These are phyloP conservation scores for Raja brachyura DNA, from an alignment of 2,113 vertebrate genomes.

Conservation along the genomic window DNA sequence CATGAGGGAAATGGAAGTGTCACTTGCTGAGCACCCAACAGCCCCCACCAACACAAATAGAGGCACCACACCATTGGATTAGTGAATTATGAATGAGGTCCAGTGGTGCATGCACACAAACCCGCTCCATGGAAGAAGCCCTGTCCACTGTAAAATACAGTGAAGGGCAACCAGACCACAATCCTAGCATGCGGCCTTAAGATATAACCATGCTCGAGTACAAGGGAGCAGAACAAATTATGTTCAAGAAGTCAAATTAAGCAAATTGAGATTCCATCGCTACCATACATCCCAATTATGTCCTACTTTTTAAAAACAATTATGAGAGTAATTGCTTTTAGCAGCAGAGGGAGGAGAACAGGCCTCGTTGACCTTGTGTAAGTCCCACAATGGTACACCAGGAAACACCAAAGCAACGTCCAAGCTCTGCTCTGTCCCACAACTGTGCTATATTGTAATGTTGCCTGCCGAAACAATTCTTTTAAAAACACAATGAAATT, in stretches of 20 bases:
- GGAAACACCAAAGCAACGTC: not conserved
- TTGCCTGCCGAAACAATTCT: not conserved
- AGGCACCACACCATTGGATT: not conserved
- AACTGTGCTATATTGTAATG: not conserved
- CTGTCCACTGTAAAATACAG: constrained; percentile 43
- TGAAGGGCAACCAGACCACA: constrained; percentile 41
- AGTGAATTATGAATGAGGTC: constrained; percentile 27
- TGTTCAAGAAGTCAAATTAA: not conserved
- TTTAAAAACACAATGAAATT: not conserved
- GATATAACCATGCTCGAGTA: not conserved
- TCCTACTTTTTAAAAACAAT: not conserved
- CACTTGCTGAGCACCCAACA: not conserved
- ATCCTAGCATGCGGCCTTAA: constrained; percentile 47
- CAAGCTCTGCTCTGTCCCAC: not conserved
- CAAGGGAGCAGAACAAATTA: not conserved
- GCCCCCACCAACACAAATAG: not conserved
- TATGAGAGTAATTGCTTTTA: not conserved
- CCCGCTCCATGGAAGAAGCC: constrained; percentile 50
- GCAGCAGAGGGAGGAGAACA: not conserved
- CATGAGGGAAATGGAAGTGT: constrained; percentile 20
- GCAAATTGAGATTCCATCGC: constrained; percentile 2
- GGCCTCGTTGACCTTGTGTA: not conserved
- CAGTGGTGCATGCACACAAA: constrained; percentile 41
- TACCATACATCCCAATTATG: constrained; percentile 19
- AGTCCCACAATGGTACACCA: not conserved